Conservation (phyloP, 2,113 vertebrate species). For the Cololabis saira region DNA sequence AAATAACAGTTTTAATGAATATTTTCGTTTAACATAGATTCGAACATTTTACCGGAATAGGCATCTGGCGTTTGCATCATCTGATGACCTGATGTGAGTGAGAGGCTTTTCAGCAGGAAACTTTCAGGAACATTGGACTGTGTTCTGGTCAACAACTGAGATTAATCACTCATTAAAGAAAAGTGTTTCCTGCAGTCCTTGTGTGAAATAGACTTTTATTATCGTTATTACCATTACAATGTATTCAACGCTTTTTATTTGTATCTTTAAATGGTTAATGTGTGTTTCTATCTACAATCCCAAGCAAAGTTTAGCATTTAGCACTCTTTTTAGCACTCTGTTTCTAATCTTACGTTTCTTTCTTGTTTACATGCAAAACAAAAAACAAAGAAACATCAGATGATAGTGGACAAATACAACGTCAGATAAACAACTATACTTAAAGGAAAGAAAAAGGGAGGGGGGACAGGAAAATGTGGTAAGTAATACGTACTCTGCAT, state of each 20-base stretch:
- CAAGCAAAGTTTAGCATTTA: not conserved
- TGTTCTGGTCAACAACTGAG: conserved; percentile 69
- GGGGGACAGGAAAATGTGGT: not conserved
- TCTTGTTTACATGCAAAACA: no score
- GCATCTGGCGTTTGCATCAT: no score
- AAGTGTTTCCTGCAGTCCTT: conserved; percentile 45
- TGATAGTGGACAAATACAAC: no score
- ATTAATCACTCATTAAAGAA: conserved; percentile 69
- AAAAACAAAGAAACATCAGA: no score
- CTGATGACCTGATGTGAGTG: conserved; percentile 36
- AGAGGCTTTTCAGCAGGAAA: conserved; percentile 55
- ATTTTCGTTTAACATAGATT: conserved; percentile 4
- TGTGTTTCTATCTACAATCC: no score
- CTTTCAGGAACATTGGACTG: conserved; percentile 60
- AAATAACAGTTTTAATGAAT: conserved; percentile 9
- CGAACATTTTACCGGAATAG: not conserved
- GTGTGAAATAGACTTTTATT: conserved; percentile 44
- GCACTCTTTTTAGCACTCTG: no score
- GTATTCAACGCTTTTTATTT: conserved; percentile 21
- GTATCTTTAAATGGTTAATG: conserved; percentile 2
- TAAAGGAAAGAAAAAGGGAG: not conserved
- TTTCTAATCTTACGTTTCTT: no score
- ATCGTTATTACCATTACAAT: conserved; percentile 6
- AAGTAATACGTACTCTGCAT: no score
- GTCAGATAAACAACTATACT: no score